A percentile compares a stretch with the other conserved stretches of the same genome.
Evolutionary conservation across 2,888 invertebrate genomes (phyloP).

Genomic region (Cecidostiba fungosa): DNA sequence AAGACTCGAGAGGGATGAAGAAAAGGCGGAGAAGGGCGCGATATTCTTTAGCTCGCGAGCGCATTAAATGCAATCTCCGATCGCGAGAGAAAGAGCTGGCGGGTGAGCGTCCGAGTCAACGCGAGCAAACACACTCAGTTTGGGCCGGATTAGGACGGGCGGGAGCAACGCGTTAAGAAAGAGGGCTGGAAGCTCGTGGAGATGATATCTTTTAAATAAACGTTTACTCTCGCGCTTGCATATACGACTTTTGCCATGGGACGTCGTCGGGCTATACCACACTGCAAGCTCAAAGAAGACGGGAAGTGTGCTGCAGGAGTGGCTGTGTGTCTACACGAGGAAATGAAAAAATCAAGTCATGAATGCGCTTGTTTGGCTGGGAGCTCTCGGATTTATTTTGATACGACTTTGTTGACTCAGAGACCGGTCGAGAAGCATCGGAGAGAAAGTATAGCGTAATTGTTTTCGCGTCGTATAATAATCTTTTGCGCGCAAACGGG

Average conservation of each 20-base stretch:
- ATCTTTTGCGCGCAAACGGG: neutral
- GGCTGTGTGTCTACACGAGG: neutral
- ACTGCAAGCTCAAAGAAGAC: neutral
- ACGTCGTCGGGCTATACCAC: neutral
- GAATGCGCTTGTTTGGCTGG: neutral
- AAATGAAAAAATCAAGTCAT: slow-evolving; percentile 13
- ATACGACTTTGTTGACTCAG: too few species aligned
- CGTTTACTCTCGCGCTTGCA: slow-evolving; percentile 70
- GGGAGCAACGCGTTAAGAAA: slow-evolving; percentile 47
- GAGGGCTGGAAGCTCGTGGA: slow-evolving; percentile 56
- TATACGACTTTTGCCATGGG: slow-evolving; percentile 30
- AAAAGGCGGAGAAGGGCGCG: neutral
- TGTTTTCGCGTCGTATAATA: neutral
- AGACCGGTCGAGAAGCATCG: too few species aligned
- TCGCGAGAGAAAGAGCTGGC: slow-evolving; percentile 13
- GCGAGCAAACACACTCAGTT: slow-evolving; percentile 70
- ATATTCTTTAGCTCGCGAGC: neutral
- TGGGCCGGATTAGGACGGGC: slow-evolving; percentile 70
- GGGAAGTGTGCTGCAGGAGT: too few species aligned
- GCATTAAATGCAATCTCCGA: slow-evolving; percentile 29
- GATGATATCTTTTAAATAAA: slow-evolving; percentile 77
- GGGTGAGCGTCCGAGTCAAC: slow-evolving; percentile 62
- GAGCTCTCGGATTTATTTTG: neutral
- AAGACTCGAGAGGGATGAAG: neutral
- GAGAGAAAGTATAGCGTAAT: neutral